A percentile compares a stretch with the other conserved stretches of the same genome.
These are phyloP conservation scores for Tragelaphus strepsiceros DNA, from an alignment of 2,113 vertebrate species.

Conservation along the genomic window DNA sequence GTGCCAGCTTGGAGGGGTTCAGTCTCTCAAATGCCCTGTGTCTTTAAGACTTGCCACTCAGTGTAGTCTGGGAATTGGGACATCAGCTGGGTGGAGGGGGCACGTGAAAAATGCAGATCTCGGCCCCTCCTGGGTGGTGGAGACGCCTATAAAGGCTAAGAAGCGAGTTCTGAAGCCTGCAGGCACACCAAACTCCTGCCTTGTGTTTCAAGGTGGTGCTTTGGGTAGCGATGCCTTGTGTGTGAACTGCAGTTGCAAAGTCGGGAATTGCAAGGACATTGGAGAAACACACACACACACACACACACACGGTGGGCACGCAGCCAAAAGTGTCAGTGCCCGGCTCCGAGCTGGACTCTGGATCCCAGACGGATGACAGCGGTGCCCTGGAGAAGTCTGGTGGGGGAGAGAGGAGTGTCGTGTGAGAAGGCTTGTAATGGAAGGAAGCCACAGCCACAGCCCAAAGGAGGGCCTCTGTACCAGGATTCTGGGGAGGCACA, in stretches of 20 bases:
- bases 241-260: not conserved
- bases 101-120: not conserved
- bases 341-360: not conserved
- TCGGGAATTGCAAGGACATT: accelerated
- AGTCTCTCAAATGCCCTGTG: not conserved
- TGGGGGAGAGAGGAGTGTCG: not conserved
- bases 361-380: not conserved
- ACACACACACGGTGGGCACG: no score
- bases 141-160: not conserved
- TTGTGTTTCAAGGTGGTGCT: accelerated
- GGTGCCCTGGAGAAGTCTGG: not conserved
- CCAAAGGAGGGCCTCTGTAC: not conserved
- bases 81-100: not conserved
- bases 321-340: not conserved
- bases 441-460: not conserved
- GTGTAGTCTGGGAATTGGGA: not conserved
- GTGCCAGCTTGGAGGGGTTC: not conserved
- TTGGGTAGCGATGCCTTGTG: not conserved
- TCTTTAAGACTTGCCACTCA: not conserved
- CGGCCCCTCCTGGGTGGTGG: not conserved
- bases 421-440: not conserved
- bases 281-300: not conserved
- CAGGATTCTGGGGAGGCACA: not conserved
- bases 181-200: not conserved
- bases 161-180: not conserved